A percentile compares a stretch with the other conserved stretches of the same genome.
These are phyloP conservation scores for Geodia barretti DNA, from an alignment of 37 sponge, comb jelly and placozoan genomes.

Conservation along the genomic window DNA sequence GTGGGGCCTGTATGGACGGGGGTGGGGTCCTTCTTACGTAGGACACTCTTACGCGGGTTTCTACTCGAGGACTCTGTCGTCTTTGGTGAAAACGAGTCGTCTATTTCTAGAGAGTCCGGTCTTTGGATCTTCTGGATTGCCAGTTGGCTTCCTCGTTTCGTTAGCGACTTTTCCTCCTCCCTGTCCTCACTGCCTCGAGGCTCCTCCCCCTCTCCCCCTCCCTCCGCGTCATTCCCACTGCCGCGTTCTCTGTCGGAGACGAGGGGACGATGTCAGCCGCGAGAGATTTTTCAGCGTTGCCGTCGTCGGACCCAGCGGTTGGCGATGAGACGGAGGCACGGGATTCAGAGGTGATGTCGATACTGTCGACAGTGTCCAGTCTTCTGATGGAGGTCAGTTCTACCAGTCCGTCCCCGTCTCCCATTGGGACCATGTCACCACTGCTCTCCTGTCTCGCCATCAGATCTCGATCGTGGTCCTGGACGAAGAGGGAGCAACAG, in stretches of 20 bases:
- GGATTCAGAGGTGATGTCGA: neutral
- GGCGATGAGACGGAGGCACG: too few relatives aligned
- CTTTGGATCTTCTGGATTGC: neutral
- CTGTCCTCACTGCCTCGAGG: neutral
- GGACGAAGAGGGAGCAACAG: neutral
- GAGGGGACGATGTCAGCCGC: too few relatives aligned
- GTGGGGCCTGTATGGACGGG: neutral
- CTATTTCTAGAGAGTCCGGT: conserved; percentile 7
- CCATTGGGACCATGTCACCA: neutral
- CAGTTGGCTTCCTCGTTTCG: neutral
- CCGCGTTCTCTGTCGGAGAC: neutral
- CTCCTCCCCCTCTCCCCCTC: neutral
- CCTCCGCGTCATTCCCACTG: neutral
- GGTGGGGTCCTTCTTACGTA: conserved; percentile 1
- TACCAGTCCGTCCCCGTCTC: neutral
- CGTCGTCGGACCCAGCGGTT: too few relatives aligned
- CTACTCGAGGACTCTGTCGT: neutral
- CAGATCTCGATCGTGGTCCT: neutral
- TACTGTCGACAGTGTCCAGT: neutral
- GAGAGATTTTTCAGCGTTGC: too few relatives aligned
- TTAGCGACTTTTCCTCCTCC: neutral
- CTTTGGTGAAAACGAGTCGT: neutral
- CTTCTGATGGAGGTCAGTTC: neutral
- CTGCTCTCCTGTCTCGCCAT: neutral
- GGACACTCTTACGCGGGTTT: conserved; percentile 29